Evolutionary conservation across 1,140 invertebrate species (phyloP).

Genomic region (Littorina saxatilis): DNA sequence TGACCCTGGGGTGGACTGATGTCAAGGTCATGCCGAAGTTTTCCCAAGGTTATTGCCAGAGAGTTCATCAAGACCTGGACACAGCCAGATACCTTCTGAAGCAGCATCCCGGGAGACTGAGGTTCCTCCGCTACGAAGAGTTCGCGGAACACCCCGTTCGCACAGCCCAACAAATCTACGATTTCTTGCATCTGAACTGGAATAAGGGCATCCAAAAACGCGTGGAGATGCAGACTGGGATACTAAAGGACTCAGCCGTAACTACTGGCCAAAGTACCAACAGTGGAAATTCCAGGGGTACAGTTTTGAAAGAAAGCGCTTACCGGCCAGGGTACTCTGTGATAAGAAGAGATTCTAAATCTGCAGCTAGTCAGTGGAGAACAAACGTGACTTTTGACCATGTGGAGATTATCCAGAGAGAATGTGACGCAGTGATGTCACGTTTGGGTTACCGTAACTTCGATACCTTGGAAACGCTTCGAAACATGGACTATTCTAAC

Average conservation of each 20-base stretch:
- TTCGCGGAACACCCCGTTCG: background rate
- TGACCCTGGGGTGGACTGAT: background rate
- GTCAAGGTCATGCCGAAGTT: background rate
- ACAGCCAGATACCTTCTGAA: background rate
- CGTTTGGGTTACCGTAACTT: too few species aligned
- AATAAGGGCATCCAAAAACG: background rate
- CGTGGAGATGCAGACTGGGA: background rate
- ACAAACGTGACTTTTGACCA: background rate
- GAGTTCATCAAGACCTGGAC: background rate
- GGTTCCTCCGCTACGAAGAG: background rate
- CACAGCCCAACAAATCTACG: background rate
- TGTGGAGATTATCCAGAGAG: too few species aligned
- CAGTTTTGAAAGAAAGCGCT: background rate
- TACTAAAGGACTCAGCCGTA: background rate
- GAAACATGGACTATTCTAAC: too few species aligned
- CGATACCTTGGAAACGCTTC: too few species aligned
- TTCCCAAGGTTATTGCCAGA: background rate
- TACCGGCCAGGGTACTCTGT: background rate
- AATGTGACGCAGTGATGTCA: too few species aligned
- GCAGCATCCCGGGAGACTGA: background rate
- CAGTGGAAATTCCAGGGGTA: background rate
- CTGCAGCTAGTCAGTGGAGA: background rate
- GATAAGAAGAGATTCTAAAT: background rate
- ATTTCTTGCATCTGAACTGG: background rate
- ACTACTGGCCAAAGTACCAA: background rate